phyloP scores from a whole-genome alignment of 2,888 invertebrate genomes.

The Chouioia cunea region DNA sequence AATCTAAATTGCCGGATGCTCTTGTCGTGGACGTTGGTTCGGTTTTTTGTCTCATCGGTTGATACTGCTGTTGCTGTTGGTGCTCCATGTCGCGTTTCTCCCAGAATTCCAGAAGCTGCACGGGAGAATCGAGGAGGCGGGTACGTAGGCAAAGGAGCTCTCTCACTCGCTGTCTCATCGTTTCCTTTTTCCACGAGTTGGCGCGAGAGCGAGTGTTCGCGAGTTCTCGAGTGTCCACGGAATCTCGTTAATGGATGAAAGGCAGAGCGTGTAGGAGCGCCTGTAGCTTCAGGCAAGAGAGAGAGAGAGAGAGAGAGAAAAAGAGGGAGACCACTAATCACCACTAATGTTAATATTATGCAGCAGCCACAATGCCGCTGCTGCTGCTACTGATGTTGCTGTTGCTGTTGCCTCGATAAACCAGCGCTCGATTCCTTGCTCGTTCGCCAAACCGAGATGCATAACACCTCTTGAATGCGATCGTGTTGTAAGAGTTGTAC shows the following conservation, averaged over 20 bases:
- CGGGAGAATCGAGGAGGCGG: conserved; percentile 5
- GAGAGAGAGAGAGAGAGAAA: too few species aligned
- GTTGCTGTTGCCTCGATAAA: conserved; percentile 56
- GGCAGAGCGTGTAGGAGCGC: conserved; percentile 56
- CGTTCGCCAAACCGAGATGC: conserved; percentile 53
- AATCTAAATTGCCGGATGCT: conserved; percentile 46
- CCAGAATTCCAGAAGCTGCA: conserved; percentile 46
- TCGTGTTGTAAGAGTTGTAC: conserved; percentile 51
- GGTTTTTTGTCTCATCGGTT: conserved; percentile 7
- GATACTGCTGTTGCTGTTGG: background rate
- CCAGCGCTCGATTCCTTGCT: conserved; percentile 54
- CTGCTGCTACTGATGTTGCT: conserved; percentile 46
- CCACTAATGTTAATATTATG: conserved; percentile 67
- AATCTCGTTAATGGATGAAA: conserved; percentile 64
- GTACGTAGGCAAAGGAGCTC: background rate
- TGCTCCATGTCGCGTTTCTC: conserved; percentile 12
- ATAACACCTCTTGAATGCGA: conserved; percentile 64
- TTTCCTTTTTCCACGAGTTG: conserved; percentile 14
- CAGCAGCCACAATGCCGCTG: conserved; percentile 62
- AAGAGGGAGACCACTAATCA: conserved; percentile 63
- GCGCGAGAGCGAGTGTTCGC: conserved; percentile 16
- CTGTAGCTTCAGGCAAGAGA: conserved; percentile 44
- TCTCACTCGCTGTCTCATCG: background rate
- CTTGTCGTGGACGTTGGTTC: conserved; percentile 3
- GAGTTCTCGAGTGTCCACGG: conserved; percentile 45